Conservation (phyloP, 2,888 invertebrate genomes). For the Patella pellucida region DNA sequence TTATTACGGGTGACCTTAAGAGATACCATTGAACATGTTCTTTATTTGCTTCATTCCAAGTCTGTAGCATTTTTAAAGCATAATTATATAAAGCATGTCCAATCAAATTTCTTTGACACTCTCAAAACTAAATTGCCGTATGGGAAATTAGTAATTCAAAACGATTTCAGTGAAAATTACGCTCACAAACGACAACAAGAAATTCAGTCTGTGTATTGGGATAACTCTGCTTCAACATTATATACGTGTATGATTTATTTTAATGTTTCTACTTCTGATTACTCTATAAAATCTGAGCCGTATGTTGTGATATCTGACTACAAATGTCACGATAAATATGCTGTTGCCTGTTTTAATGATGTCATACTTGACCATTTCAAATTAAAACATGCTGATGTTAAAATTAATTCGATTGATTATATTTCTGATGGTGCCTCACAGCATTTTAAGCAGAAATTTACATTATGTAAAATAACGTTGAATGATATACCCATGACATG, state of each 20-base stretch:
- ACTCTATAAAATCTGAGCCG: neutral
- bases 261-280: neutral
- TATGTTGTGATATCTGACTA: slow-evolving; percentile 7
- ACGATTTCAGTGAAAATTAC: too few species aligned
- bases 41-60: too few species aligned
- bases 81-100: too few species aligned
- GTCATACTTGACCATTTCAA: neutral
- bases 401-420: neutral
- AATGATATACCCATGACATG: neutral
- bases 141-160: too few species aligned
- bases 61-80: too few species aligned
- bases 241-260: neutral
- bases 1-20: too few species aligned
- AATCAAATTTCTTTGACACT: too few species aligned
- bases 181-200: too few species aligned
- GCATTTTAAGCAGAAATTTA: slow-evolving; percentile 15
- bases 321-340: slow-evolving; percentile 19
- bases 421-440: slow-evolving; percentile 13
- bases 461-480: neutral
- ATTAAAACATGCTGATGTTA: neutral
- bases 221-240: neutral
- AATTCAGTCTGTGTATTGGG: neutral
- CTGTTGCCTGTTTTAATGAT: slow-evolving; percentile 9
- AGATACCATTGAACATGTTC: too few species aligned
- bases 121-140: too few species aligned